phyloP scores from a whole-genome alignment of 2,113 vertebrate genomes.

The Haemorhous mexicanus region DNA sequence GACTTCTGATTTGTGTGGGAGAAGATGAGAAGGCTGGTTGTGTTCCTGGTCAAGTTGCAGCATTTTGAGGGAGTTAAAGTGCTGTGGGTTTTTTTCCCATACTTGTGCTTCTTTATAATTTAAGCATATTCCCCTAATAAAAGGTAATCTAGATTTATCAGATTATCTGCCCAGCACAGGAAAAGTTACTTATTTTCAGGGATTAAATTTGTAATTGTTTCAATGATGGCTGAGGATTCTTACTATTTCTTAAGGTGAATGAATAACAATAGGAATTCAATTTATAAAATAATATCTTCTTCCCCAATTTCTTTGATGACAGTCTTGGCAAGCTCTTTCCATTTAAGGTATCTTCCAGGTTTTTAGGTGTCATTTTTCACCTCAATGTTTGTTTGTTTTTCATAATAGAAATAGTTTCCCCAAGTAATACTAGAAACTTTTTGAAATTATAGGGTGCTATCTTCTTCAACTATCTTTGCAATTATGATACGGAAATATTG shows the following conservation, averaged over 20 bases:
- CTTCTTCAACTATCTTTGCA: conserved; percentile 62
- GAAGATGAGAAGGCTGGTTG: neutral
- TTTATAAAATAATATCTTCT: neutral
- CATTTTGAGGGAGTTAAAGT: neutral
- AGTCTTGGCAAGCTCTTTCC: neutral
- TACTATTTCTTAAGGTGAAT: neutral
- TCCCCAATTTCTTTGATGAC: neutral
- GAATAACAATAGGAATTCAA: neutral
- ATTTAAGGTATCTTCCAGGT: neutral
- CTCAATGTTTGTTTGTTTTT: conserved; percentile 28
- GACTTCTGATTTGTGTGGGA: neutral
- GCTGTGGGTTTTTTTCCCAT: fast-evolving
- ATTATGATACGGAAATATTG: conserved; percentile 68
- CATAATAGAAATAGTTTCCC: neutral
- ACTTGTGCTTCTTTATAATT: neutral
- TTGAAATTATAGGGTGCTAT: conserved; percentile 55
- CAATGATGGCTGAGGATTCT: neutral
- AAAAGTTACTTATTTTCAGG: neutral
- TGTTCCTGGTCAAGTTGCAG: neutral
- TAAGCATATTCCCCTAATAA: neutral
- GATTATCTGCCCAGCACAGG: neutral
- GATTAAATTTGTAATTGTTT: neutral
- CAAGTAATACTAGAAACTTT: conserved; percentile 45
- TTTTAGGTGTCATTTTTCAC: neutral
- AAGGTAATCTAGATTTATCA: neutral